Conservation (phyloP, 1,140 invertebrate genomes). For the Dryas iulia region DNA sequence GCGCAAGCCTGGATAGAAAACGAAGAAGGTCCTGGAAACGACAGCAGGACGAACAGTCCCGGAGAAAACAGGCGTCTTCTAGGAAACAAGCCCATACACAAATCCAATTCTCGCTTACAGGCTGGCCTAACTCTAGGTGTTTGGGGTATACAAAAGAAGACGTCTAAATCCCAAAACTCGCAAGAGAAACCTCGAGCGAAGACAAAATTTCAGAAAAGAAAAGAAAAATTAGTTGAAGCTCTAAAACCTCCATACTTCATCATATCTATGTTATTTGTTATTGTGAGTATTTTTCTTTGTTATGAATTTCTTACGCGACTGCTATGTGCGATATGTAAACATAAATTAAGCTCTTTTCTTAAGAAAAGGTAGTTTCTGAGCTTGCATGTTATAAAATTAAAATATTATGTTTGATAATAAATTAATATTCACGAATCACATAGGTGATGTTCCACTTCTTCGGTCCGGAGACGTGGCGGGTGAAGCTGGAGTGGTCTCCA, state of each 20-base stretch:
- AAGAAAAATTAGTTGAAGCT: conserved; percentile 51
- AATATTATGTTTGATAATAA: background rate
- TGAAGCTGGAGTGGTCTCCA: conserved; percentile 56
- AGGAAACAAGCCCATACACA: conserved; percentile 27
- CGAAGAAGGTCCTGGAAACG: conserved; percentile 43
- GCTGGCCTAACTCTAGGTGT: conserved; percentile 57
- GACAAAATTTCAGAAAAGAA: conserved; percentile 59
- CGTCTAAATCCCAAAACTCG: conserved; percentile 39
- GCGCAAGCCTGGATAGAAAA: conserved; percentile 56
- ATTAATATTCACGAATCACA: background rate
- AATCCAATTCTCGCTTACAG: conserved; percentile 45
- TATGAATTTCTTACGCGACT: too few species aligned
- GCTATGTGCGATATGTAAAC: too few species aligned
- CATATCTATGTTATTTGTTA: conserved; percentile 57
- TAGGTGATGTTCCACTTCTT: conserved; percentile 52
- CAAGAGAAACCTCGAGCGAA: conserved; percentile 43
- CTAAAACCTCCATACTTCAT: conserved; percentile 67
- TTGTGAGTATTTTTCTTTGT: too few species aligned
- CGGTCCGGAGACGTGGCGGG: conserved; percentile 37
- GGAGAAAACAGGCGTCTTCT: conserved; percentile 57
- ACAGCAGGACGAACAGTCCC: conserved; percentile 51
- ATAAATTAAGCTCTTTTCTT: too few species aligned
- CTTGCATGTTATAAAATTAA: background rate
- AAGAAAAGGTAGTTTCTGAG: background rate
- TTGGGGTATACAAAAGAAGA: conserved; percentile 39